Percentiles rank a stretch among this genome's conserved stretches.
Evolutionary conservation across 2,113 vertebrate genomes (phyloP).

Genomic region (Ailurus styani): DNA sequence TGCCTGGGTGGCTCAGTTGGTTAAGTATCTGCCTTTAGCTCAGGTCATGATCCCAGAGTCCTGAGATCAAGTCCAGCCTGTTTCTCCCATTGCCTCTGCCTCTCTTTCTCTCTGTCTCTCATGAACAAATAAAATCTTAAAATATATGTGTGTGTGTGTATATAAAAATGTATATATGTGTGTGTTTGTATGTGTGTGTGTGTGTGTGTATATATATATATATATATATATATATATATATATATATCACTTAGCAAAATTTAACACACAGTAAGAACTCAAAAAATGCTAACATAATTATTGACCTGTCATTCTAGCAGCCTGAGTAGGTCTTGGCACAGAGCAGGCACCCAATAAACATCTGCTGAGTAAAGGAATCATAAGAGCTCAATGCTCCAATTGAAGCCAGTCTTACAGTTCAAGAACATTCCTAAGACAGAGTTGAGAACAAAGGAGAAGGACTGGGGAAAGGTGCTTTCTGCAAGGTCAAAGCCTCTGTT

Average conservation of each 20-base stretch:
- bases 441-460: background rate
- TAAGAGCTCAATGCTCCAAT: background rate
- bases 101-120: too few species aligned
- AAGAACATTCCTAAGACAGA: background rate
- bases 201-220: too few species aligned
- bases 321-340: background rate
- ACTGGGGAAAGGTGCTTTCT: background rate
- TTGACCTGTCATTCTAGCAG: background rate
- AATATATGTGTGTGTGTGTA: too few species aligned
- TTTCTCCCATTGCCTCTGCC: too few species aligned
- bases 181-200: too few species aligned
- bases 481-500: background rate
- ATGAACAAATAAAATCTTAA: too few species aligned
- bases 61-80: too few species aligned
- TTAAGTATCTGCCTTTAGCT: too few species aligned
- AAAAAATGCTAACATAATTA: background rate
- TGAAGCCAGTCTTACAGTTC: background rate
- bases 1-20: too few species aligned
- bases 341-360: background rate
- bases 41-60: too few species aligned
- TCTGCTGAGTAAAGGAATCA: background rate
- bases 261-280: background rate
- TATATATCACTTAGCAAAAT: background rate
- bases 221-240: too few species aligned
- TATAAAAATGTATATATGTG: too few species aligned